Evolutionary conservation across 2,888 invertebrate genomes (phyloP).

Genomic region (Carpatolechia fugitivella): DNA sequence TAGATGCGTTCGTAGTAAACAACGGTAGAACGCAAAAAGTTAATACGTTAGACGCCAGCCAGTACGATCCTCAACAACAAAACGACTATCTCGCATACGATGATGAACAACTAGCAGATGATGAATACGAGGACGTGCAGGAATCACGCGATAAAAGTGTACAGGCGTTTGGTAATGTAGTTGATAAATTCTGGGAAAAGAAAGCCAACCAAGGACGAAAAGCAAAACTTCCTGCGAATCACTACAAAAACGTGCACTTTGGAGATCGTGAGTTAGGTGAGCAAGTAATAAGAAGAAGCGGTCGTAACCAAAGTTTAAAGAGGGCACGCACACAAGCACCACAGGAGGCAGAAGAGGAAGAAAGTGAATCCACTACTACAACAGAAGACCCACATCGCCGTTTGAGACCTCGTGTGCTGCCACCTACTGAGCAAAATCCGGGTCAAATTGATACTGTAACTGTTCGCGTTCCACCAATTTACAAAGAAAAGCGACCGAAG

Average conservation of each 20-base stretch:
- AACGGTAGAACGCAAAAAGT: conserved; percentile 66
- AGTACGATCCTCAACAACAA: conserved; percentile 35
- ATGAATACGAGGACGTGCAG: conserved; percentile 67
- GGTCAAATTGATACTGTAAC: conserved; percentile 73
- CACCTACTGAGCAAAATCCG: conserved; percentile 72
- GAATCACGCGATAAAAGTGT: conserved; percentile 57
- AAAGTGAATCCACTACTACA: conserved; percentile 64
- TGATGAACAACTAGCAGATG: conserved; percentile 45
- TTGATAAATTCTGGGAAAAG: conserved; percentile 66
- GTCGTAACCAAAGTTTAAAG: conserved; percentile 43
- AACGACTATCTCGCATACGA: conserved; percentile 55
- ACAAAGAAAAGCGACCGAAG: conserved; percentile 64
- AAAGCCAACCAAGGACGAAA: conserved; percentile 35
- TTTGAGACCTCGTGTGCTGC: conserved; percentile 63
- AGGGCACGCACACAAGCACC: conserved; percentile 40
- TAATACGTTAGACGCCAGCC: conserved; percentile 58
- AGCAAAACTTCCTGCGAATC: conserved; percentile 43
- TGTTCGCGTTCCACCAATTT: conserved; percentile 72
- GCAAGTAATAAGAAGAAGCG: conserved; percentile 35
- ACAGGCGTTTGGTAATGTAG: conserved; percentile 58
- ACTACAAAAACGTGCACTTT: conserved; percentile 67
- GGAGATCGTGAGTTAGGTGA: conserved; percentile 57
- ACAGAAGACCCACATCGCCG: conserved; percentile 64
- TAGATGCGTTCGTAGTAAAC: conserved; percentile 68
- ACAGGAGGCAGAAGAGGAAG: conserved; percentile 38